These are phyloP conservation scores for Daktulosphaira vitifoliae DNA, from an alignment of 1,140 invertebrate species.

Conservation along the genomic window DNA sequence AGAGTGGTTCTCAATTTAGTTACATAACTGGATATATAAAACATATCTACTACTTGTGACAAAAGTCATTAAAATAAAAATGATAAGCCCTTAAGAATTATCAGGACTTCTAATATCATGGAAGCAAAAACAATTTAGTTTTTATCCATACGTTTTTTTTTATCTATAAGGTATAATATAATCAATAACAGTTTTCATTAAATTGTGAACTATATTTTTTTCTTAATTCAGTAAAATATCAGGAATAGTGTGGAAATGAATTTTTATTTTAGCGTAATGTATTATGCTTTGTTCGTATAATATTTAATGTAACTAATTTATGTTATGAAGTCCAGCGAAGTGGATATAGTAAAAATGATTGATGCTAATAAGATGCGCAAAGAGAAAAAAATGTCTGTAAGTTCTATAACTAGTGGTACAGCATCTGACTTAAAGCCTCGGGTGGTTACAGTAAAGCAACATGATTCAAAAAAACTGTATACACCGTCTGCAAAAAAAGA, in stretches of 20 bases:
- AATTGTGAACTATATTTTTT: background rate
- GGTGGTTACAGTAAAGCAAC: conserved; percentile 87
- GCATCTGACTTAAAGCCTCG: conserved; percentile 46
- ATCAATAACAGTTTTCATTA: conserved; percentile 25
- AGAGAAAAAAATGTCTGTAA: conserved; percentile 22
- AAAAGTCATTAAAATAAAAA: no score
- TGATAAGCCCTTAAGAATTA: background rate
- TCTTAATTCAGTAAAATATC: background rate
- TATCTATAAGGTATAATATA: conserved; percentile 27
- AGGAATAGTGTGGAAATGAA: no score
- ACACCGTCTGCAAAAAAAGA: conserved; percentile 81
- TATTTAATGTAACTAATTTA: background rate
- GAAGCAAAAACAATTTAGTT: background rate
- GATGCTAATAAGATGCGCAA: conserved; percentile 18
- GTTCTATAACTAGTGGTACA: conserved; percentile 15
- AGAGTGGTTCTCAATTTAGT: background rate
- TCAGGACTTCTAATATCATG: background rate
- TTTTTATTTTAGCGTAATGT: no score
- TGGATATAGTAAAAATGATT: conserved; percentile 28
- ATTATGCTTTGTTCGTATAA: background rate
- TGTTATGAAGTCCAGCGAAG: conserved; percentile 28
- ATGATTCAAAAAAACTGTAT: conserved; percentile 80
- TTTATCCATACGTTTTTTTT: conserved; percentile 12
- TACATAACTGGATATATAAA: background rate
- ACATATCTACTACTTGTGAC: background rate